Evolutionary conservation across 2,888 invertebrate genomes (phyloP).

Genomic region (Hyposoter didymator): DNA sequence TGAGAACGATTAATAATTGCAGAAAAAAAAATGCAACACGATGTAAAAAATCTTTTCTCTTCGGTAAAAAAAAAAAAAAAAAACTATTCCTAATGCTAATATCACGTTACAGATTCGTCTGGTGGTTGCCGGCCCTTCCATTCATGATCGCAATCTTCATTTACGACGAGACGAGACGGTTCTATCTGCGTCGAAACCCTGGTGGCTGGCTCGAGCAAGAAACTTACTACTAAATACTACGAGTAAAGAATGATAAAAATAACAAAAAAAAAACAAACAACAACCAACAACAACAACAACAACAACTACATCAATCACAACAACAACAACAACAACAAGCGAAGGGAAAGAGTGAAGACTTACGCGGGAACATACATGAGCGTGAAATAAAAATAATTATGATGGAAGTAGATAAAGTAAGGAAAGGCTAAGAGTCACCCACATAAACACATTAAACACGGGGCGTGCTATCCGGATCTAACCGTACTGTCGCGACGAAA

Average conservation of each 20-base stretch:
- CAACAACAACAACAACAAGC: slow-evolving; percentile 62
- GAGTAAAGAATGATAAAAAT: slow-evolving; percentile 72
- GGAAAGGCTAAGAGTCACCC: slow-evolving; percentile 51
- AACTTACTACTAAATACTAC: slow-evolving; percentile 95
- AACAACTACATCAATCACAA: slow-evolving; percentile 46
- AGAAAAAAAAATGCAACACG: not conserved
- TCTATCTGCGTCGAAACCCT: slow-evolving; percentile 98
- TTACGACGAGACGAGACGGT: slow-evolving; percentile 99
- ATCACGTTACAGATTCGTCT: slow-evolving; percentile 92
- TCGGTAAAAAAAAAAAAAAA: not conserved
- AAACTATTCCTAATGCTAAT: not conserved
- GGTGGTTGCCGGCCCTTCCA: slow-evolving; percentile 99
- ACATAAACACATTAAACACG: slow-evolving; percentile 74
- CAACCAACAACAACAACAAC: slow-evolving; percentile 15
- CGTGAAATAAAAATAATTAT: slow-evolving; percentile 22
- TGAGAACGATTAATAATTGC: too few species aligned
- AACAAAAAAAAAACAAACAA: slow-evolving; percentile 22
- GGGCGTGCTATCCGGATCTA: slow-evolving; percentile 79
- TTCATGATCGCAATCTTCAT: slow-evolving; percentile 99
- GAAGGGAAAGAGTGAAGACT: slow-evolving; percentile 80
- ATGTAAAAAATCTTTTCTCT: not conserved
- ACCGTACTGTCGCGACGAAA: slow-evolving; percentile 73
- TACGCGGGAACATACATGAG: slow-evolving; percentile 78
- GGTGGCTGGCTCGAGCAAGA: slow-evolving; percentile 99
- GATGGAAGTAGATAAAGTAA: not conserved